phyloP scores from a whole-genome alignment of 2,113 vertebrate genomes.

The Pangasianodon hypophthalmus region DNA sequence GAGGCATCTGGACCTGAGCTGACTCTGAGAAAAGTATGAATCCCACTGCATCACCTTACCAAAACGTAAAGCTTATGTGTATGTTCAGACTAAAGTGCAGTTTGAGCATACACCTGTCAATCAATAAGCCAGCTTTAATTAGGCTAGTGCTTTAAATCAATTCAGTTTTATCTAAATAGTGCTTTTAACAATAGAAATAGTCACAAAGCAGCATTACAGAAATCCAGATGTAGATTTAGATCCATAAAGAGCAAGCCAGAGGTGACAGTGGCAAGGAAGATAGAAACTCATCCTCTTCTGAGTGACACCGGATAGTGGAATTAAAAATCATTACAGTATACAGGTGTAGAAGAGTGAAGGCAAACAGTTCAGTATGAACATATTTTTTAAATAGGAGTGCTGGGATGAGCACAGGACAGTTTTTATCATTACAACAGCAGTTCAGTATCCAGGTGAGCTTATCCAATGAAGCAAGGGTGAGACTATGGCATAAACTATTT shows the following conservation, averaged over 20 bases:
- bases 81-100: conserved; percentile 15
- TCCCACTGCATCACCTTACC: conserved; percentile 23
- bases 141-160: not conserved
- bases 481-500: not conserved
- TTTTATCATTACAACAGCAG: no score
- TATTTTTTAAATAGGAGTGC: not conserved
- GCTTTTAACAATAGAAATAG: not conserved
- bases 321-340: not conserved
- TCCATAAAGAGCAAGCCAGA: not conserved
- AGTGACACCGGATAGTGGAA: not conserved
- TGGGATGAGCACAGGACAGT: not conserved
- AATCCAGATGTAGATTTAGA: not conserved
- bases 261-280: not conserved
- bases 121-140: conserved; percentile 49
- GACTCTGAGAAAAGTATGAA: conserved; percentile 30
- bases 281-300: not conserved
- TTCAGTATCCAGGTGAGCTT: not conserved
- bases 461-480: not conserved
- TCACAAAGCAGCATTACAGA: not conserved
- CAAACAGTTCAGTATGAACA: not conserved
- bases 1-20: conserved; percentile 50
- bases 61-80: conserved; percentile 19
- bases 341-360: not conserved
- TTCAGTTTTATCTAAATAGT: not conserved
- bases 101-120: conserved; percentile 56